phyloP scores from a whole-genome alignment of 2,888 invertebrate species.

The Allacma fusca region DNA sequence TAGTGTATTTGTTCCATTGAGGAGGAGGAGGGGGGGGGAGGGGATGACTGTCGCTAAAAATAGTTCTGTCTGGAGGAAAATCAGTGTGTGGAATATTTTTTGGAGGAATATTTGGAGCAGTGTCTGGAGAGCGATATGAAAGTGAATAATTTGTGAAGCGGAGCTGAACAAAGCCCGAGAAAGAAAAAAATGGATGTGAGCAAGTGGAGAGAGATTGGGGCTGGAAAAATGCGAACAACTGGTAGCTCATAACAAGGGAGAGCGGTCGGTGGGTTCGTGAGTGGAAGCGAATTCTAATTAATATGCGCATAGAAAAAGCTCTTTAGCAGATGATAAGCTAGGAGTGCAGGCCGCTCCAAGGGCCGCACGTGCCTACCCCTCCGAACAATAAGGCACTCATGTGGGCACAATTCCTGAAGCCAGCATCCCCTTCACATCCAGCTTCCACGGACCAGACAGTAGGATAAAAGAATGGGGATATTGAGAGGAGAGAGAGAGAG shows the following conservation, averaged over 20 bases:
- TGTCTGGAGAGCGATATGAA: too few relatives aligned
- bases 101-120: too few relatives aligned
- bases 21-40: too few relatives aligned
- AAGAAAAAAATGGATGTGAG: too few relatives aligned
- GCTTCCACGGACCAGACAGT: not conserved
- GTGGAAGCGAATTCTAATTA: constrained; percentile 38
- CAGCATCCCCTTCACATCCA: constrained; percentile 5
- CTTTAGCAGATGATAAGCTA: constrained; percentile 27
- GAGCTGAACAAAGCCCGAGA: too few relatives aligned
- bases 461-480: not conserved
- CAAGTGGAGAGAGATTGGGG: not conserved
- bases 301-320: constrained; percentile 41
- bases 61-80: too few relatives aligned
- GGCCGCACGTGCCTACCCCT: constrained; percentile 21
- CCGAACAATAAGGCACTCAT: constrained; percentile 16
- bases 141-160: too few relatives aligned
- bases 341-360: constrained; percentile 9
- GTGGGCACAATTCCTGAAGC: not conserved
- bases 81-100: too few relatives aligned
- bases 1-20: too few relatives aligned
- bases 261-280: constrained; percentile 14
- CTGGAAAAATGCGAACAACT: constrained; percentile 7
- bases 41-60: too few relatives aligned
- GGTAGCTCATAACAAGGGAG: not conserved
- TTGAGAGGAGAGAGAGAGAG: not conserved